Evolutionary conservation across 1,140 invertebrate genomes (phyloP), one percentile per base, ranked within the genome.

Genomic region (Bradysia coprophila): DNA sequence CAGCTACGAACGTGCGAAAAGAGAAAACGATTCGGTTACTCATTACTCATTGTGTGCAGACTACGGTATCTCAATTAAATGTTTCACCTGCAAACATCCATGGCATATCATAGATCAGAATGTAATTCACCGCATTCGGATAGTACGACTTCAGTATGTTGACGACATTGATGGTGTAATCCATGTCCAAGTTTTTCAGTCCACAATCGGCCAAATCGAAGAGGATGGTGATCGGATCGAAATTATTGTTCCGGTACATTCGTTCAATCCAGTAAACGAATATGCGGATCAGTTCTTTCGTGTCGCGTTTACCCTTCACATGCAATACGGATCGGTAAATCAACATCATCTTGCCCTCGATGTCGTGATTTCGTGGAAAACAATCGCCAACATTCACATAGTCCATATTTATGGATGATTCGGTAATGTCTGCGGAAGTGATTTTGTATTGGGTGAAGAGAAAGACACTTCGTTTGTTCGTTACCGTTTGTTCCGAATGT

Each of bases 101-200:
- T 4, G 90, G 84, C 82, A 96, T 87, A 59, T 96, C 88, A 63
- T 75, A 89, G 41, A 95, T 81, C 32, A 95, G 66, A 45, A 97
- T 88, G 54, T 90, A 89, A 56, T 90, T 94, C 44, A 90, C 61
- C 57, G 84, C 78, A 63, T 76, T 81, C 9, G 91, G 91, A 64
- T 94, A 95, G 57, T 94, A 92, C 23, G 68, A 64, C 61, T 93
- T 91, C 53, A 92, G 89, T 21, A 90, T 66, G 21, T 72, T 75
- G 45, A 95, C 90, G 41, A 94, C 64, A 50, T 87, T 92, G 52
- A 80, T 81, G 0, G 74, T 80, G 44, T 87, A 73, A 16, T 89
- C 85, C 75, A 89, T 76, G 62, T 94, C 90, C 73, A 94, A 69
- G 51, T 92, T 90, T 4, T 73, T 70, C 13, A 93, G 50, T 1